Evolutionary conservation across 2,888 invertebrate genomes (phyloP).

Genomic region (Caenorhabditis sp.): DNA sequence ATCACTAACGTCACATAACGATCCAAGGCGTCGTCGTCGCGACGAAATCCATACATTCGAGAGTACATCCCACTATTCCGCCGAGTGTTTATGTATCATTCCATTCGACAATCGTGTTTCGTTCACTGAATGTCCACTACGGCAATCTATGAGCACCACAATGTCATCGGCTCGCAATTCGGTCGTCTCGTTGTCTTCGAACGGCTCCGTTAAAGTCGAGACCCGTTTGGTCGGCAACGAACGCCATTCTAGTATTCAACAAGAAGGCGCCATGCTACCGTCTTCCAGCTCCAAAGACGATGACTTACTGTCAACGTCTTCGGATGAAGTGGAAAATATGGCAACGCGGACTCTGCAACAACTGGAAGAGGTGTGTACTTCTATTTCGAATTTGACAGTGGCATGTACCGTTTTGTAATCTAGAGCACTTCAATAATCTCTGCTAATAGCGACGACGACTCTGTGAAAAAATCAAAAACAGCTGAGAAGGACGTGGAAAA

Average conservation of each 20-base stretch:
- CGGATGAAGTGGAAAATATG: conserved; percentile 78
- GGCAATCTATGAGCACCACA: conserved; percentile 52
- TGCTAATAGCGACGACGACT: conserved; percentile 58
- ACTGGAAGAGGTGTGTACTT: conserved; percentile 71
- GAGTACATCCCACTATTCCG: conserved; percentile 58
- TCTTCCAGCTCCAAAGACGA: conserved; percentile 76
- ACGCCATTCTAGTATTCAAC: conserved; percentile 51
- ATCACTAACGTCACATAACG: conserved; percentile 44
- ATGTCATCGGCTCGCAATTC: conserved; percentile 74
- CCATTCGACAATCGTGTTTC: conserved; percentile 46
- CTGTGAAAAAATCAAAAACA: conserved; percentile 54
- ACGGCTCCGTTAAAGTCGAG: conserved; percentile 69
- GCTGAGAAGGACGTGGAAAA: conserved; percentile 60
- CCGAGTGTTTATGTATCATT: conserved; percentile 55
- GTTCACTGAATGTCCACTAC: conserved; percentile 39
- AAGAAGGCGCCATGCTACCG: conserved; percentile 78
- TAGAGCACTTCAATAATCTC: conserved; percentile 62
- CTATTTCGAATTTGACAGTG: conserved; percentile 1
- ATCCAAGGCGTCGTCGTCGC: conserved; percentile 13
- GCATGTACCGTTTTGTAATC: conserved; percentile 14
- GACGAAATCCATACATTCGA: conserved; percentile 55
- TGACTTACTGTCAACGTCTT: conserved; percentile 75
- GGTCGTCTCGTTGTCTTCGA: conserved; percentile 75
- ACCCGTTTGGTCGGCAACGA: conserved; percentile 66
- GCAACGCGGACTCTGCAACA: conserved; percentile 76